Conservation (phyloP, 2,888 invertebrate species). For the Polyploca ridens region DNA sequence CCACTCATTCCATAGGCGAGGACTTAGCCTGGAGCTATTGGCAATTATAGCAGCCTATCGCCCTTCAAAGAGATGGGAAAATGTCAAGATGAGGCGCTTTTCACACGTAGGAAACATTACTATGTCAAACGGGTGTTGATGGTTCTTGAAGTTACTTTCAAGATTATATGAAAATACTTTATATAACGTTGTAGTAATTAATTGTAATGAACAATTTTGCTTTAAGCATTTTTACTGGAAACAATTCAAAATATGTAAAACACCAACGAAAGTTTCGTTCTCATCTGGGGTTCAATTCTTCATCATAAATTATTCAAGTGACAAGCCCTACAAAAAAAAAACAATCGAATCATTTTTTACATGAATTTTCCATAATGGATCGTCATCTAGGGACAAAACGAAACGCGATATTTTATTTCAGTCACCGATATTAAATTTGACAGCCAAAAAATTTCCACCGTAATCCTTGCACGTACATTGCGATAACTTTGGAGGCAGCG, state of each 20-base stretch:
- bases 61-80: constrained; percentile 68
- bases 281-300: too few species aligned
- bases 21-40: constrained; percentile 73
- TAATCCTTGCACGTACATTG: constrained; percentile 14
- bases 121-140: constrained; percentile 43
- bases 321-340: background rate
- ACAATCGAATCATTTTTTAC: background rate
- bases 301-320: too few species aligned
- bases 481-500: constrained; percentile 13
- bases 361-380: background rate
- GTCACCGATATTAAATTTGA: background rate
- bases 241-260: too few species aligned
- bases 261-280: too few species aligned
- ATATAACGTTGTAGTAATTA: too few species aligned
- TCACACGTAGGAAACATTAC: constrained; percentile 47
- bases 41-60: constrained; percentile 74
- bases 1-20: constrained; percentile 33
- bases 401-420: background rate
- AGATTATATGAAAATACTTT: background rate
- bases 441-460: background rate
- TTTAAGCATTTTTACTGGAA: too few species aligned
- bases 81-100: constrained; percentile 52
- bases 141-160: constrained; percentile 15
- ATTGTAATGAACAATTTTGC: too few species aligned
- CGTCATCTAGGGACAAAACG: background rate